A percentile compares a stretch with the other conserved stretches of the same genome.
Conservation (phyloP, 2,797 vertebrate species). For the Melopsittacus undulatus region DNA sequence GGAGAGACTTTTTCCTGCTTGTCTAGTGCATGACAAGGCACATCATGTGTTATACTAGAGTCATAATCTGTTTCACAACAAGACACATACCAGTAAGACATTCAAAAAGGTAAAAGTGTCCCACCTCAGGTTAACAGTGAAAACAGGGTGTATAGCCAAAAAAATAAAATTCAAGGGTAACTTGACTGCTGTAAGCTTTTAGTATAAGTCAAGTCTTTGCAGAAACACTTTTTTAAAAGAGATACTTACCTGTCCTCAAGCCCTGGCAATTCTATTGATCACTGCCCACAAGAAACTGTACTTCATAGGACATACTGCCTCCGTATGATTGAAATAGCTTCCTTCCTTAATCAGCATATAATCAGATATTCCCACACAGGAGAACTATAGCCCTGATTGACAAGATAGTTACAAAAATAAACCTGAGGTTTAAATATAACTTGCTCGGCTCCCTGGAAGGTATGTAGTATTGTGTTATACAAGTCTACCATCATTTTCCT, state of each 20-base stretch:
- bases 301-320: slow-evolving; percentile 36
- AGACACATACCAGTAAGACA: neutral
- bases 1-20: neutral
- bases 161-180: neutral
- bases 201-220: neutral
- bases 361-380: slow-evolving; percentile 63
- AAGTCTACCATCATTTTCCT: slow-evolving; percentile 73
- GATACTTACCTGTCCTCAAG: slow-evolving; percentile 21
- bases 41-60: neutral
- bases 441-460: slow-evolving; percentile 63
- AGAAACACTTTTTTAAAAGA: neutral
- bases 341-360: slow-evolving; percentile 65
- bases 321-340: slow-evolving; percentile 69
- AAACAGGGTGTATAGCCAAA: neutral
- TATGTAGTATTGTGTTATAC: slow-evolving; percentile 74
- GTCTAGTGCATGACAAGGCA: slow-evolving; percentile 1
- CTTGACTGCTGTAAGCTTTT: neutral
- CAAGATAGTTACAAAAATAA: slow-evolving; percentile 76
- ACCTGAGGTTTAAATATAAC: slow-evolving; percentile 75
- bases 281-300: slow-evolving; percentile 38
- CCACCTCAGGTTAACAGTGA: neutral
- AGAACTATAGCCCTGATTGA: slow-evolving; percentile 75
- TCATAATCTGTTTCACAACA: neutral
- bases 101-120: neutral
- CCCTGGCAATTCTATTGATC: neutral